Conservation (phyloP, 2,797 vertebrate genomes). For the Artibeus lituratus region DNA sequence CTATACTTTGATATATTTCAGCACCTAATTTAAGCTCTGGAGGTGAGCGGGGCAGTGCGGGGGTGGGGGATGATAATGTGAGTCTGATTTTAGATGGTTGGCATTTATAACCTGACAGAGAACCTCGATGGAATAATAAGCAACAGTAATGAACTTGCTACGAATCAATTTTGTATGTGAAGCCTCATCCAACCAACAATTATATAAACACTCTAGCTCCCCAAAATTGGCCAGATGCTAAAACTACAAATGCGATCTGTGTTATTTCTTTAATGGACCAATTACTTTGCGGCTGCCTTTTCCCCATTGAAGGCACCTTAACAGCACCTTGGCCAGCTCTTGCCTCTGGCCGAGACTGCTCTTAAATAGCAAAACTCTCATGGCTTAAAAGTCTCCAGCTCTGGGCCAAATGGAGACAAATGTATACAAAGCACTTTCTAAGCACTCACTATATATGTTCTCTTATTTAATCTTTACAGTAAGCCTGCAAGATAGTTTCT, state of each 20-base stretch:
- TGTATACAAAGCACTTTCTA: neutral
- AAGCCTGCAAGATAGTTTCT: neutral
- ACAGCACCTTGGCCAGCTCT: neutral
- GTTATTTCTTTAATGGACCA: conserved; percentile 33
- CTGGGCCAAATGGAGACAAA: neutral
- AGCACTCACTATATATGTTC: neutral
- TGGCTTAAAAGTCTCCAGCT: neutral
- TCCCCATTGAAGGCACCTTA: neutral
- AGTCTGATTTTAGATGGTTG: conserved; percentile 34
- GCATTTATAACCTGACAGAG: conserved; percentile 8
- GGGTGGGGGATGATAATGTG: neutral
- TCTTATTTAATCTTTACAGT: neutral
- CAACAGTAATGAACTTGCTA: conserved; percentile 25
- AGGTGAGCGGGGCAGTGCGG: neutral
- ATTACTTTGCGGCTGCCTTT: neutral
- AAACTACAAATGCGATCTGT: neutral
- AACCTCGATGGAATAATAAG: conserved; percentile 10
- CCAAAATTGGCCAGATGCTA: conserved; percentile 29
- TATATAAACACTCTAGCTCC: neutral
- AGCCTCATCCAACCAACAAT: conserved; percentile 20
- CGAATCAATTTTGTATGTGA: conserved; percentile 2
- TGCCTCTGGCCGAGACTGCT: neutral
- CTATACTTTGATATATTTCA: conserved; percentile 50
- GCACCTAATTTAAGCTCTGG: conserved; percentile 49
- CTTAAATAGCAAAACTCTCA: neutral